Conservation (phyloP, 2,113 vertebrate genomes). For the Chinchilla lanigera region DNA sequence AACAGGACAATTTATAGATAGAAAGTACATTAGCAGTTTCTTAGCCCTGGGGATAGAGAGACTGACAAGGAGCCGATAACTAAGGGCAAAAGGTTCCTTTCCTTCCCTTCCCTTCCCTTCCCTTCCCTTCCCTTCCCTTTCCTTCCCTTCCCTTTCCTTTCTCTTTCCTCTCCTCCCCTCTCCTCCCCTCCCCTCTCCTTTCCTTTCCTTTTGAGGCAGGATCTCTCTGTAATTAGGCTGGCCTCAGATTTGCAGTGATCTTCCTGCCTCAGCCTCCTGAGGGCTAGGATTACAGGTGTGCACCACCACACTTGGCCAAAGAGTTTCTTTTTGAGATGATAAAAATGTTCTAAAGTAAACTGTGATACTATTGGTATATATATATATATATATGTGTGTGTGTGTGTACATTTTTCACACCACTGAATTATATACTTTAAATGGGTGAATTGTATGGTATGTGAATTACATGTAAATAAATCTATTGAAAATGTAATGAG, state of each 20-base stretch:
- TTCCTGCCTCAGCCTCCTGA: background rate
- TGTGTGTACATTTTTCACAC: background rate
- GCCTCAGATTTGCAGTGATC: background rate
- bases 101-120: too few species aligned
- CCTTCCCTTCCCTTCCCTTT: too few species aligned
- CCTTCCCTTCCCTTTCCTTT: too few species aligned
- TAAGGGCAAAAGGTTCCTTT: background rate
- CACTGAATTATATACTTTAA: background rate
- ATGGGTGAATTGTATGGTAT: background rate
- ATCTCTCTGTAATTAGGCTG: background rate
- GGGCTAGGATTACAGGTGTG: background rate
- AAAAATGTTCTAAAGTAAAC: slow-evolving; percentile 8
- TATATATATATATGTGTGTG: background rate
- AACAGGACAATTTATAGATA: background rate
- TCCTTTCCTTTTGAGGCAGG: background rate
- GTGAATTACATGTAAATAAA: background rate
- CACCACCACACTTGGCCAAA: too few species aligned
- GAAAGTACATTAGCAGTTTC: background rate
- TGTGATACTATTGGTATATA: background rate
- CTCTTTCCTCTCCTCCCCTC: background rate
- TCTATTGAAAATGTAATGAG: background rate
- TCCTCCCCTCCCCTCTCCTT: too few species aligned
- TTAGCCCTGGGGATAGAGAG: background rate
- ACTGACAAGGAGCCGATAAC: background rate
- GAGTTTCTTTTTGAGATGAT: background rate